Conservation (phyloP, 2,888 invertebrate genomes). For the Seira ritae region DNA sequence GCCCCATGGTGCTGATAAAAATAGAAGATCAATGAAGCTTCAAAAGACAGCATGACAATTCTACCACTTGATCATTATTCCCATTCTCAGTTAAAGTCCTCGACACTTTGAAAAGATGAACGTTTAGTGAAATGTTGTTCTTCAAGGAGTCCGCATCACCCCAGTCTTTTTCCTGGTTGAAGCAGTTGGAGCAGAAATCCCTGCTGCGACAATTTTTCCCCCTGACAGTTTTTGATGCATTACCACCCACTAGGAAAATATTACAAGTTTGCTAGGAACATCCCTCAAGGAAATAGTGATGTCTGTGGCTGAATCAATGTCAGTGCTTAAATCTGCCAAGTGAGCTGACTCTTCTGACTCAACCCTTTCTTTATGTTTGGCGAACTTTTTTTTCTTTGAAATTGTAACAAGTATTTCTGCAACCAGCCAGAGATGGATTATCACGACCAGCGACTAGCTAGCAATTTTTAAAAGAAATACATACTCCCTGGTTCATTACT, state of each 20-base stretch:
- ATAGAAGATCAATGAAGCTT: not conserved
- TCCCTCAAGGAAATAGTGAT: slow-evolving; percentile 1
- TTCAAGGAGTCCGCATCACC: slow-evolving; percentile 1
- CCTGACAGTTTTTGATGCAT: slow-evolving; percentile 55
- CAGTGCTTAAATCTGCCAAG: slow-evolving; percentile 8
- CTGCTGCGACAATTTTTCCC: slow-evolving; percentile 60
- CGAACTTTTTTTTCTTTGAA: slow-evolving; percentile 7
- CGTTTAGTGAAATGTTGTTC: not conserved
- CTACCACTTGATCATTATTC: not conserved
- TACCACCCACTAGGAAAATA: slow-evolving; percentile 53
- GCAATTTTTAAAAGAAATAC: too few relatives aligned
- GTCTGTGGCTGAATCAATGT: slow-evolving; percentile 9
- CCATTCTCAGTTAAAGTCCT: not conserved
- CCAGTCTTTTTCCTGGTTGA: slow-evolving; percentile 5
- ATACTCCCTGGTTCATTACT: too few relatives aligned
- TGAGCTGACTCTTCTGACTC: too few relatives aligned
- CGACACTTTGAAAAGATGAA: not conserved
- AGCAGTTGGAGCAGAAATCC: slow-evolving; percentile 32
- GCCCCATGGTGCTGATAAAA: not conserved
- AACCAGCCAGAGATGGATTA: too few relatives aligned
- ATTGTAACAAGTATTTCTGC: too few relatives aligned
- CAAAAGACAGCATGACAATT: not conserved
- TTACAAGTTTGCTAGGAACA: slow-evolving; percentile 29
- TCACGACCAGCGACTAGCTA: too few relatives aligned
- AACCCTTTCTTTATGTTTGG: not conserved